Conservation (phyloP, 2,113 vertebrate species). For the Zapus hudsonius region DNA sequence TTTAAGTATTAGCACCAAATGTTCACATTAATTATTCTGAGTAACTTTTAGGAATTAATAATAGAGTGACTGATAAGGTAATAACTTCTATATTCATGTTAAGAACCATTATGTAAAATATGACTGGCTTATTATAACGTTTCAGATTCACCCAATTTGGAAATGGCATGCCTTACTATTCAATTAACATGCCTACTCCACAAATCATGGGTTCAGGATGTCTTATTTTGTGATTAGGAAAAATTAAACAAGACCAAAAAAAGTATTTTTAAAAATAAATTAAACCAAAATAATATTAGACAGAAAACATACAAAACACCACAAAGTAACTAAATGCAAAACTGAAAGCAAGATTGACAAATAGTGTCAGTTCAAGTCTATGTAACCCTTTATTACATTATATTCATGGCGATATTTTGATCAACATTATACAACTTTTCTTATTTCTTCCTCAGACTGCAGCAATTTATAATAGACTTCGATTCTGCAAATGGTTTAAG, state of each 20-base stretch:
- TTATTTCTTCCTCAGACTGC: constrained; percentile 30
- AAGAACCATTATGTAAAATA: constrained; percentile 60
- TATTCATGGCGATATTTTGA: constrained; percentile 25
- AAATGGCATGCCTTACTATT: constrained; percentile 32
- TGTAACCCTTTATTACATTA: constrained; percentile 46
- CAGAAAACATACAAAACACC: neutral
- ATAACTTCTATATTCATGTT: constrained; percentile 31
- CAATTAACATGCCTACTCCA: neutral
- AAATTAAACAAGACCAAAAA: constrained; percentile 55
- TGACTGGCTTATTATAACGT: constrained; percentile 42
- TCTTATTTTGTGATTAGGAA: constrained; percentile 43
- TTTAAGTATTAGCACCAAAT: constrained; percentile 65
- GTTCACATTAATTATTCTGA: constrained; percentile 67
- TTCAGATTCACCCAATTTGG: constrained; percentile 51
- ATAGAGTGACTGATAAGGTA: constrained; percentile 44
- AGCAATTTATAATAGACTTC: constrained; percentile 29
- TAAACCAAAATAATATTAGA: constrained; percentile 52
- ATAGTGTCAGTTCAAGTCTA: constrained; percentile 36
- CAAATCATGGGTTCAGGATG: neutral
- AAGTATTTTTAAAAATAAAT: constrained; percentile 28
- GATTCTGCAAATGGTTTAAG: constrained; percentile 45
- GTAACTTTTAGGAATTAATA: constrained; percentile 54
- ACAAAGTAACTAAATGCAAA: constrained; percentile 44
- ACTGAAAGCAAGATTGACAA: constrained; percentile 46
- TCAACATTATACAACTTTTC: constrained; percentile 44